Base-by-base conservation (phyloP, 23 tunicate genomes). In the Ciona savignyi region DNA sequence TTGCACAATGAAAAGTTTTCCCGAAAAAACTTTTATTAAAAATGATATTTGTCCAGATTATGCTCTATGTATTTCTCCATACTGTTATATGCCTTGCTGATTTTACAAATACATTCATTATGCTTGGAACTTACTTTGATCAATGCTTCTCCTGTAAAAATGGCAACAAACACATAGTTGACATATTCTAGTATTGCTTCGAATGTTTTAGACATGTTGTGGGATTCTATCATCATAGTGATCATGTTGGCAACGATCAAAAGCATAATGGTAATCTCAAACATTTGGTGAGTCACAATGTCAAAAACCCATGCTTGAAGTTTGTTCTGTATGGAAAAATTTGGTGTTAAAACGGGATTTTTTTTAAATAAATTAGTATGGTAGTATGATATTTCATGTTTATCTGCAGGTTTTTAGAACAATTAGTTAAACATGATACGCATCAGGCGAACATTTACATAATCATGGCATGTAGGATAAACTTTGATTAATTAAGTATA, bases 231-330 rank as follows among this genome's bases (percentile, higher is more conserved):
- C 98, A 93, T 86, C 98, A 93, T 93, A 6, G 98, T 93, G 30
- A 93, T 56, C 98, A 93, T 93, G 74, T 93, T 93, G 32, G 93
- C 74, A 27, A 93, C 60, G 32, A 93, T 93, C 48, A 93, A 75
- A 1, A 85, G 35, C 98, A 93, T 93, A 63, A 93, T 93, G 11
- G 98, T 77, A 42, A 93, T 93, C 78, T 93, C 98, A 70, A 93
- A 93, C 78, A 89, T 81, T 62, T 93, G 98, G 71, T 93, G 93
- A 20, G 93, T 86, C 25, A 93, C 93, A 26, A 93, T 93, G 65
- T 93, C 98, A 56, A 93, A 93, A 4, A 86, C 82, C 98, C 98
- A 93, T 3, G 84, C 98, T 69, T 93, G 98, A 2, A 83, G 64
- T 27, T 93, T 78, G 81, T 93, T 93, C 98, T 93, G 79, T 0